Evolutionary conservation across 1,140 invertebrate genomes (phyloP).

Genomic region (Octopus sinensis): DNA sequence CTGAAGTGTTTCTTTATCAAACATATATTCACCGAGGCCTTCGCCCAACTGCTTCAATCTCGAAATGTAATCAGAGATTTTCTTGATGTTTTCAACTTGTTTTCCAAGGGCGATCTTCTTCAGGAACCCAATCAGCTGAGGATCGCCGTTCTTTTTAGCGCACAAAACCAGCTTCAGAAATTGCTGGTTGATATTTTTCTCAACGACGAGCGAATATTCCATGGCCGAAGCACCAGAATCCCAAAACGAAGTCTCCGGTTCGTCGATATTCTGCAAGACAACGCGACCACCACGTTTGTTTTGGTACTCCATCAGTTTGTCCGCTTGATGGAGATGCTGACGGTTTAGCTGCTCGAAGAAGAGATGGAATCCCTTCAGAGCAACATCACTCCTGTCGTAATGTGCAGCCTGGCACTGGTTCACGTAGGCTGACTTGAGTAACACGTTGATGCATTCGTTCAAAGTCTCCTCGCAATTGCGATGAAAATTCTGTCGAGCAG

Average conservation of each 20-base stretch:
- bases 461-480: background rate
- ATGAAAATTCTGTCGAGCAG: background rate
- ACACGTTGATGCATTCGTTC: background rate
- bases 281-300: background rate
- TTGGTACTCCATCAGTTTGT: background rate
- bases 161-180: constrained; percentile 70
- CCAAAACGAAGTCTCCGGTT: constrained; percentile 67
- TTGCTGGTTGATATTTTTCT: constrained; percentile 75
- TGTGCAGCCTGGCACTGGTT: background rate
- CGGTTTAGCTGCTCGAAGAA: background rate
- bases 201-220: constrained; percentile 68
- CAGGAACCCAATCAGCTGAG: constrained; percentile 62
- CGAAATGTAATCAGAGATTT: constrained; percentile 63
- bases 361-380: background rate
- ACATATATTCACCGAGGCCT: constrained; percentile 66
- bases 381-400: background rate
- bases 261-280: constrained; percentile 39
- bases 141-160: constrained; percentile 67
- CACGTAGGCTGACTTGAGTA: background rate
- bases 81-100: constrained; percentile 66
- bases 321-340: background rate
- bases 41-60: constrained; percentile 64
- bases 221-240: constrained; percentile 68
- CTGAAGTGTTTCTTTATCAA: constrained; percentile 60
- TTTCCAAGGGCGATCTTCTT: constrained; percentile 64